Conservation (phyloP, 2,888 invertebrate species). For the Athrips mouffetella region DNA sequence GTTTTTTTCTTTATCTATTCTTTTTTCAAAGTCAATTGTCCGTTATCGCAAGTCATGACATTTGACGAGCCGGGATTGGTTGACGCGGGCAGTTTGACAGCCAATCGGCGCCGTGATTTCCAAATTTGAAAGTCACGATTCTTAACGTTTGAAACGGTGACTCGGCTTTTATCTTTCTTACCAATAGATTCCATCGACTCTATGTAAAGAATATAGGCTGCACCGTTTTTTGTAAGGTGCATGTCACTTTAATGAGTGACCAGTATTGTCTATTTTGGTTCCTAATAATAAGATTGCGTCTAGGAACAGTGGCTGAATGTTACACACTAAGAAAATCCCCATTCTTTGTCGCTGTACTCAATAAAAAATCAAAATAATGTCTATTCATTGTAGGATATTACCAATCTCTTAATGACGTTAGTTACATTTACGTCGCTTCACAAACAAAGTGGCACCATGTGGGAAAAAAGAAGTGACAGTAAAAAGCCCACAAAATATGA, state of each 20-base stretch:
- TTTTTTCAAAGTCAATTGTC: conserved; percentile 59
- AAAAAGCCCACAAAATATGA: no score
- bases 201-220: conserved; percentile 10
- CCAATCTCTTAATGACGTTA: no score
- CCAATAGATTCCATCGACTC: background rate
- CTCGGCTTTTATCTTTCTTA: conserved; percentile 35
- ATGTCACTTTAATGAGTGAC: background rate
- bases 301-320: no score
- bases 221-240: background rate
- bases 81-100: conserved; percentile 66
- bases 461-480: no score
- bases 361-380: no score
- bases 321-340: no score
- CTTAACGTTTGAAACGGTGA: conserved; percentile 70
- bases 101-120: conserved; percentile 66
- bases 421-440: no score
- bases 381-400: no score
- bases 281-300: no score
- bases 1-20: conserved; percentile 46
- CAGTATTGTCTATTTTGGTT: background rate
- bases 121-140: conserved; percentile 72
- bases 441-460: no score
- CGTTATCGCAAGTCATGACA: conserved; percentile 66
- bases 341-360: no score
- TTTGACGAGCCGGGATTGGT: conserved; percentile 75